Conservation (phyloP, 64 coral and sea anemone genomes). For the Trachythela sp. region DNA sequence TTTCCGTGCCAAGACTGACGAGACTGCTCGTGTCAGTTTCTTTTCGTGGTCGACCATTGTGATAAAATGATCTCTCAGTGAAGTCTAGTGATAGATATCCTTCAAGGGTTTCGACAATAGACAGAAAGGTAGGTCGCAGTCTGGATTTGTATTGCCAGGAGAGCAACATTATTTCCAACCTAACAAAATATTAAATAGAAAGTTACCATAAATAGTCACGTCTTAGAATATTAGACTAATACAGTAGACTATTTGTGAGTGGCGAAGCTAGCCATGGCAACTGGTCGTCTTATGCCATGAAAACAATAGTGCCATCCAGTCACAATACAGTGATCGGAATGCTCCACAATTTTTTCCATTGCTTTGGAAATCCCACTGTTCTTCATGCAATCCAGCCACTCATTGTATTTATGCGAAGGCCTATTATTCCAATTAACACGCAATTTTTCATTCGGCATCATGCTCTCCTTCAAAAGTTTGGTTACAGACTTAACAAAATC, state of each 20-base stretch:
- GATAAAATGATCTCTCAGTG: conserved; percentile 66
- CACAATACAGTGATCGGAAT: too few relatives aligned
- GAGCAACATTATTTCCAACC: conserved; percentile 76
- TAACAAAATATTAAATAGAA: conserved; percentile 23
- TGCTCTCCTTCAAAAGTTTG: too few relatives aligned
- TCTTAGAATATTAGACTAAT: background rate
- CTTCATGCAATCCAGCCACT: too few relatives aligned
- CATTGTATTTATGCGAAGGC: too few relatives aligned
- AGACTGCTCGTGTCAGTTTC: background rate
- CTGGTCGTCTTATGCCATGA: too few relatives aligned
- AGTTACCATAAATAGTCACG: background rate
- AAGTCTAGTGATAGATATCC: conserved; percentile 53
- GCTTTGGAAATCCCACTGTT: too few relatives aligned
- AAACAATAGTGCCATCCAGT: too few relatives aligned
- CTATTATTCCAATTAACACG: too few relatives aligned
- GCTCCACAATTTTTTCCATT: too few relatives aligned
- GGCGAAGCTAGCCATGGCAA: background rate
- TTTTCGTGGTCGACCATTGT: conserved; percentile 39
- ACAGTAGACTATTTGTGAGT: background rate
- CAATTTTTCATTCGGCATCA: too few relatives aligned
- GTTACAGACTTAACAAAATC: too few relatives aligned
- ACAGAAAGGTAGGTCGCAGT: conserved; percentile 76
- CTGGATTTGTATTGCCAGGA: conserved; percentile 79
- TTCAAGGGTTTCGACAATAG: conserved; percentile 67
- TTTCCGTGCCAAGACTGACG: background rate